A percentile compares a stretch with the other conserved stretches of the same genome.
Evolutionary conservation across 2,888 invertebrate species (phyloP).

Genomic region (Lordiphosa andalusiaca): DNA sequence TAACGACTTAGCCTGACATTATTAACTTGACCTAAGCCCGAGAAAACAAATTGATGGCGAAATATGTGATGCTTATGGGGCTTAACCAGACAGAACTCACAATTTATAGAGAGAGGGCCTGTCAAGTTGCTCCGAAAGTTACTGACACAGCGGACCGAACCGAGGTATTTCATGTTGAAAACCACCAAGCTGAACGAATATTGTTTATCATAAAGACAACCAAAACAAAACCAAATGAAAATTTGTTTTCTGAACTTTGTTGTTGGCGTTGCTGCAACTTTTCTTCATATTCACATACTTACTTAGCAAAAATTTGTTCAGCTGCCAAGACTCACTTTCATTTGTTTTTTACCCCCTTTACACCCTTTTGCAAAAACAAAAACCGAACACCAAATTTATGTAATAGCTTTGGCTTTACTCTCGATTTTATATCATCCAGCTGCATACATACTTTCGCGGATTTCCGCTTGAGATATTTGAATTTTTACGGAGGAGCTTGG

Average conservation of each 20-base stretch:
- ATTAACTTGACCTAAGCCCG: slow-evolving; percentile 60
- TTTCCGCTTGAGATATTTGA: slow-evolving; percentile 71
- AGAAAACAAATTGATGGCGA: slow-evolving; percentile 66
- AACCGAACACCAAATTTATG: slow-evolving; percentile 53
- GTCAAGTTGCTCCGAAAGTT: slow-evolving; percentile 43
- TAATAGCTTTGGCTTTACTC: slow-evolving; percentile 44
- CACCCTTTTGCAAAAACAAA: slow-evolving; percentile 40
- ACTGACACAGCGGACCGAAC: slow-evolving; percentile 35
- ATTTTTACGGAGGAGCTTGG: slow-evolving; percentile 39
- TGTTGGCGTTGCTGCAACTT: slow-evolving; percentile 41
- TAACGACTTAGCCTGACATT: slow-evolving; percentile 43
- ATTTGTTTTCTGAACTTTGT: slow-evolving; percentile 56
- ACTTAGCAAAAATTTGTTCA: slow-evolving; percentile 48
- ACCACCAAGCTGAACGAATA: slow-evolving; percentile 70
- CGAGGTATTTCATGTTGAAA: slow-evolving; percentile 68
- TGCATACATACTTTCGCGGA: slow-evolving; percentile 56
- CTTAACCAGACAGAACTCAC: slow-evolving; percentile 61
- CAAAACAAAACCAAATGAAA: slow-evolving; percentile 59
- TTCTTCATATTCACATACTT: slow-evolving; percentile 39
- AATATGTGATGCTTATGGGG: slow-evolving; percentile 60
- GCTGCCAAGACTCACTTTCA: slow-evolving; percentile 53
- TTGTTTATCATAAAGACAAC: slow-evolving; percentile 44
- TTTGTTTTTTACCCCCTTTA: slow-evolving; percentile 46
- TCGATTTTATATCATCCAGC: slow-evolving; percentile 42
- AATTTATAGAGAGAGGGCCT: slow-evolving; percentile 5